phyloP scores from a whole-genome alignment of 2,113 vertebrate species.

The Xenopus borealis region DNA sequence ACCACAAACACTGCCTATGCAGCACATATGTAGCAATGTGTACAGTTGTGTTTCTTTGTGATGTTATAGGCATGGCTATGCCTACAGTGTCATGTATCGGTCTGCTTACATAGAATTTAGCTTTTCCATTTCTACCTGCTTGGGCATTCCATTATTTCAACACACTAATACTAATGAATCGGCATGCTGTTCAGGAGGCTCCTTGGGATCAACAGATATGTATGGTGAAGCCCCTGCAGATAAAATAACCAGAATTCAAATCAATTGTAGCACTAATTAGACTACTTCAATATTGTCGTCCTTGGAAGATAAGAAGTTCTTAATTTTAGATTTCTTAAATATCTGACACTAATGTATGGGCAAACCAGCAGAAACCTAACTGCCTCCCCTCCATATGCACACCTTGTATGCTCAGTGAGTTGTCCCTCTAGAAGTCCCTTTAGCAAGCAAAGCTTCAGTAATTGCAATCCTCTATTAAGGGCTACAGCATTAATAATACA shows the following conservation, averaged over 20 bases:
- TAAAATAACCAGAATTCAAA: neutral
- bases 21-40: slow-evolving; percentile 36
- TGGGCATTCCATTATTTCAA: neutral
- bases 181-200: neutral
- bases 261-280: slow-evolving; percentile 7
- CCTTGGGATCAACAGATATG: neutral
- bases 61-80: neutral
- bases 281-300: neutral
- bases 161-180: neutral
- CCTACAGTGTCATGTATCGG: neutral
- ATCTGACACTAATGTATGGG: too few species aligned
- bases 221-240: neutral
- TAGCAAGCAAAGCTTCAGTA: neutral
- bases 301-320: neutral
- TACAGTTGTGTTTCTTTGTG: slow-evolving; percentile 7
- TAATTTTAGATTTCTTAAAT: too few species aligned
- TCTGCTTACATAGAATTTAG: neutral
- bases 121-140: neutral
- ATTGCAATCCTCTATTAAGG: slow-evolving; percentile 26
- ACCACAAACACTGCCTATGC: slow-evolving; percentile 22
- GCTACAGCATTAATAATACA: slow-evolving; percentile 28
- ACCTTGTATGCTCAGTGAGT: neutral
- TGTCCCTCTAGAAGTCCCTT: slow-evolving; percentile 1
- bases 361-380: too few species aligned
- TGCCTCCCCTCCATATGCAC: too few species aligned